These are phyloP conservation scores for Drosophila macrospina DNA, from an alignment of 2,888 invertebrate genomes.

Conservation along the genomic window DNA sequence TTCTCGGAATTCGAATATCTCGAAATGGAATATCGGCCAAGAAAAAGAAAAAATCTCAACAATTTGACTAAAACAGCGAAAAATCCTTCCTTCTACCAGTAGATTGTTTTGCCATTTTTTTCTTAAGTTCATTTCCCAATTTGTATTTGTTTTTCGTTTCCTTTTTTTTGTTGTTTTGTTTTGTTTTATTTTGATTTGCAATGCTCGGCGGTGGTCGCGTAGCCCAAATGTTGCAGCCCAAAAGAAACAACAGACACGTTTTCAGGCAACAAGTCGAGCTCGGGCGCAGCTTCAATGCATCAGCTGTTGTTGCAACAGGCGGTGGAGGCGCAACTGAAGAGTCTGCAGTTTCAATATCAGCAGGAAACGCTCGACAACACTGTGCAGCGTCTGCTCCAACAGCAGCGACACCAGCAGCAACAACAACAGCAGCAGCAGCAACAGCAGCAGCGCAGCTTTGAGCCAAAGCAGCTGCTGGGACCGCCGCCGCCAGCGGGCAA, in stretches of 20 bases:
- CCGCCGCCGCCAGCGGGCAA: constrained; percentile 24
- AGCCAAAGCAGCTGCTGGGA: constrained; percentile 74
- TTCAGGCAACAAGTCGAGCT: constrained; percentile 32
- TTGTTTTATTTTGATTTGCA: constrained; percentile 6
- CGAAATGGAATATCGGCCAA: constrained; percentile 83
- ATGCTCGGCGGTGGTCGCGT: constrained; percentile 8
- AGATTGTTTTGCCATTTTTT: constrained; percentile 72
- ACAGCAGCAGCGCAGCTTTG: constrained; percentile 69
- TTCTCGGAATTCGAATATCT: constrained; percentile 52
- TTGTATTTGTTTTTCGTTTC: constrained; percentile 61
- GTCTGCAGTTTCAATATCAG: constrained; percentile 77
- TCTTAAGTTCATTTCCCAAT: constrained; percentile 78
- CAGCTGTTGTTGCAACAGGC: constrained; percentile 80
- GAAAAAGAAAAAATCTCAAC: constrained; percentile 86
- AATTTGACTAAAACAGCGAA: constrained; percentile 59
- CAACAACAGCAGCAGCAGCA: constrained; percentile 86
- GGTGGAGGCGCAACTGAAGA: constrained; percentile 79
- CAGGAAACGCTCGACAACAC: constrained; percentile 72
- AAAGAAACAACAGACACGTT: constrained; percentile 59
- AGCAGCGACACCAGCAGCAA: constrained; percentile 85
- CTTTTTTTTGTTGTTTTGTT: constrained; percentile 33
- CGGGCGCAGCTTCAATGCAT: constrained; percentile 59
- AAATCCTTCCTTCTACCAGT: constrained; percentile 79
- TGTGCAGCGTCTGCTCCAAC: constrained; percentile 72
- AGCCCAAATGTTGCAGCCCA: constrained; percentile 48